Conservation (phyloP, 2,888 invertebrate genomes). For the Muscina levida region DNA sequence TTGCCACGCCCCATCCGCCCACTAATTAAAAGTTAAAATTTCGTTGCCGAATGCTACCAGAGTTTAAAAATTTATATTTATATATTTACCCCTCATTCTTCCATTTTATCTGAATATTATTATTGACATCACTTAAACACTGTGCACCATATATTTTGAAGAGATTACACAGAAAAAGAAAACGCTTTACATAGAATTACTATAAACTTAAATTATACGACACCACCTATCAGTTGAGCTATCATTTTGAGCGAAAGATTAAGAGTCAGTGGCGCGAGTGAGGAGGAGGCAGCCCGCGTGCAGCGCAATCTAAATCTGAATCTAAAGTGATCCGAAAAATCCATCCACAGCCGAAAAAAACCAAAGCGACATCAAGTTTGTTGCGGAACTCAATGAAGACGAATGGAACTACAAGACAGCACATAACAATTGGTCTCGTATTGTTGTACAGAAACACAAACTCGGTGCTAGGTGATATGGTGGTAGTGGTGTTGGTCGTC, state of each 20-base stretch:
- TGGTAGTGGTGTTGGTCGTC: no score
- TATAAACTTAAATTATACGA: constrained; percentile 39
- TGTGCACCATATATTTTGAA: constrained; percentile 19
- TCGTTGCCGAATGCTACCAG: no score
- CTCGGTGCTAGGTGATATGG: no score
- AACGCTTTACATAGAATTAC: constrained; percentile 38
- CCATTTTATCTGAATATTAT: no score
- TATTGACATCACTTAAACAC: constrained; percentile 14
- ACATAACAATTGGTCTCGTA: constrained; percentile 36
- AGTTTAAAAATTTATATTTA: no score
- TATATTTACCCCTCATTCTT: no score
- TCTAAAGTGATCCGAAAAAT: constrained; percentile 44
- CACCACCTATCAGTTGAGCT: constrained; percentile 43
- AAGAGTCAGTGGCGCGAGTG: constrained; percentile 9
- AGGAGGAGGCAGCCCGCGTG: not conserved
- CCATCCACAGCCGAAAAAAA: constrained; percentile 17
- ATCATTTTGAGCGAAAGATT: constrained; percentile 4
- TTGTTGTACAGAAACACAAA: constrained; percentile 30
- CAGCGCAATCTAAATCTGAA: constrained; percentile 36
- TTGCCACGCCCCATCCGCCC: no score
- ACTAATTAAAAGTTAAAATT: no score
- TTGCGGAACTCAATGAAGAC: constrained; percentile 46
- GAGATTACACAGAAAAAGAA: constrained; percentile 22
- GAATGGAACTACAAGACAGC: constrained; percentile 35
- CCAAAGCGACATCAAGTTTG: constrained; percentile 10